phyloP scores from a whole-genome alignment of 2,888 invertebrate species.

The Leptinotarsa peninsularis region DNA sequence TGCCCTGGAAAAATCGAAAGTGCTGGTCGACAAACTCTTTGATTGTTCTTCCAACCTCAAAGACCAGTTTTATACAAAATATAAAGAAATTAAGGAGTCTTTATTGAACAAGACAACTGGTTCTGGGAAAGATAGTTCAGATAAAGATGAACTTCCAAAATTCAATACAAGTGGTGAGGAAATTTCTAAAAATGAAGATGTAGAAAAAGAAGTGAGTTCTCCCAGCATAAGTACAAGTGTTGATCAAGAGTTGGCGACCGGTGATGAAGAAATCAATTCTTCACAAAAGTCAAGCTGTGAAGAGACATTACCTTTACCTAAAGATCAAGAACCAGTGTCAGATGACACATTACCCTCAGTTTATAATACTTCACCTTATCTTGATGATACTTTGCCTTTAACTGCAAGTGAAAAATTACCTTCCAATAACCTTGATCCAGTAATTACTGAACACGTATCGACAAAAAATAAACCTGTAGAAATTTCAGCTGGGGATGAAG shows the following conservation, averaged over 20 bases:
- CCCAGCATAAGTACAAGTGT: neutral
- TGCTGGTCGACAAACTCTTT: constrained; percentile 42
- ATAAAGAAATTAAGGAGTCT: constrained; percentile 22
- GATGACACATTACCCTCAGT: neutral
- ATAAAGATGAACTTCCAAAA: neutral
- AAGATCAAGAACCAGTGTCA: neutral
- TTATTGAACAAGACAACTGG: neutral
- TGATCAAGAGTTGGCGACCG: neutral
- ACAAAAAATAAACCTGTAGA: neutral
- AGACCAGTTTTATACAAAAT: constrained; percentile 43
- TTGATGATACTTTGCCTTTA: constrained; percentile 1
- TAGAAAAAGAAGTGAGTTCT: neutral
- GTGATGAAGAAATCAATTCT: neutral
- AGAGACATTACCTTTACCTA: neutral
- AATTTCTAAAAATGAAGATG: neutral
- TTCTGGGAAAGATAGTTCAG: neutral
- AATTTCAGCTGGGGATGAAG: neutral
- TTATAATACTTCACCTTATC: no score
- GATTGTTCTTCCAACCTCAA: constrained; percentile 40
- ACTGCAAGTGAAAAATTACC: neutral
- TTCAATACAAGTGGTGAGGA: neutral
- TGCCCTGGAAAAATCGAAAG: constrained; percentile 45
- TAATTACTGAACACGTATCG: neutral
- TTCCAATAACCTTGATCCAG: neutral
- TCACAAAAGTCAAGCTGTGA: neutral